Conservation (phyloP, 2,113 vertebrate genomes). For the Gobio gobio region DNA sequence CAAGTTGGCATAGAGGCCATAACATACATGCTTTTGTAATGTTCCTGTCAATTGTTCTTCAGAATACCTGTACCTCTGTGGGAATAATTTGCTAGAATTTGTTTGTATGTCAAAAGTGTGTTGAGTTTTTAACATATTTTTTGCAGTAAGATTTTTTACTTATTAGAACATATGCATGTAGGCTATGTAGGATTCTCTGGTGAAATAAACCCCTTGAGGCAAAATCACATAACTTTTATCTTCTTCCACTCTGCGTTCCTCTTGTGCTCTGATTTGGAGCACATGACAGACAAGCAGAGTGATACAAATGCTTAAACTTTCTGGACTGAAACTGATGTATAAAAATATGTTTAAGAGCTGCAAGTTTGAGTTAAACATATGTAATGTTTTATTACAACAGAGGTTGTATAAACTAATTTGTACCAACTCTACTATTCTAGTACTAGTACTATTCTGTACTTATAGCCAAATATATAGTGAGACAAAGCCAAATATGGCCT, state of each 20-base stretch:
- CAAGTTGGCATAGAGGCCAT: slow-evolving; percentile 13
- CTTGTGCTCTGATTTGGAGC: not conserved
- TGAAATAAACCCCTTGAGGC: not conserved
- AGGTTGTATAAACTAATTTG: too few relatives aligned
- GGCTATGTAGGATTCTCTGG: not conserved
- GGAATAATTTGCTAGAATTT: not conserved
- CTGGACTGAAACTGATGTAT: not conserved
- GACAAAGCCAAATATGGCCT: too few relatives aligned
- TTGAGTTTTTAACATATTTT: not conserved
- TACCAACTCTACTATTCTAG: too few relatives aligned
- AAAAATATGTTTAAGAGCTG: too few relatives aligned
- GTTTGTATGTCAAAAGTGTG: too few relatives aligned
- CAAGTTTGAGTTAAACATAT: too few relatives aligned
- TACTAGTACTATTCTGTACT: too few relatives aligned
- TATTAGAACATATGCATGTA: not conserved
- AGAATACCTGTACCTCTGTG: not conserved
- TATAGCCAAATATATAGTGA: too few relatives aligned
- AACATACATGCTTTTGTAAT: slow-evolving; percentile 17
- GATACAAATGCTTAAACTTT: not conserved
- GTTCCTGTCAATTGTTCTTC: not conserved
- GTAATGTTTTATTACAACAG: too few relatives aligned
- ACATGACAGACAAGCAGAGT: not conserved
- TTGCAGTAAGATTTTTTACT: not conserved
- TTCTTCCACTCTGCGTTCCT: not conserved
- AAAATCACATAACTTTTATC: not conserved